Percentiles rank a stretch among this genome's conserved stretches.
phyloP scores from a whole-genome alignment of 2,797 vertebrate genomes.

The Aldrovandia affinis region DNA sequence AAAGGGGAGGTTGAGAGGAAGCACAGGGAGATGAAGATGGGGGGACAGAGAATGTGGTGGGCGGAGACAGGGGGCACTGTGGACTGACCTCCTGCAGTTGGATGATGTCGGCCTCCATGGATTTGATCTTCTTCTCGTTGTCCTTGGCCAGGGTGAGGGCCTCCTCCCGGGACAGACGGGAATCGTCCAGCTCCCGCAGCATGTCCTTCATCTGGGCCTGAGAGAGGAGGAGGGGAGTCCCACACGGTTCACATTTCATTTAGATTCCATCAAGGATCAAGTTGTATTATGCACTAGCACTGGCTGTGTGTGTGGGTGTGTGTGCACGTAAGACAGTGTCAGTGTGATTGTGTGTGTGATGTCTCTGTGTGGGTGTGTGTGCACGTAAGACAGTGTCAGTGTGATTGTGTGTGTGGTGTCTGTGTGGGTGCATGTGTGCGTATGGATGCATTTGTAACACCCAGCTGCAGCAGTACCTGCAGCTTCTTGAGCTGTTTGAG shows the following conservation, averaged over 20 bases:
- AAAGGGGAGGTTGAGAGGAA: not conserved
- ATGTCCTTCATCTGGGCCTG: constrained; percentile 88
- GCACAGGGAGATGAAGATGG: not conserved
- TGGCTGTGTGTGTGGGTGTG: not conserved
- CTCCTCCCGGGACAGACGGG: constrained; percentile 87
- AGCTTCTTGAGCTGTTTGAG: constrained; percentile 92
- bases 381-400: no score
- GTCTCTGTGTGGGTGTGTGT: not conserved
- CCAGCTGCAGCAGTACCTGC: constrained; percentile 73
- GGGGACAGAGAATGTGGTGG: not conserved
- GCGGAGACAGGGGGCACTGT: not conserved
- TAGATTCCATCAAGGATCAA: not conserved
- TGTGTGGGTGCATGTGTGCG: not conserved
- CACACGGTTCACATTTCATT: not conserved
- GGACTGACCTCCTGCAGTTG: constrained; percentile 87
- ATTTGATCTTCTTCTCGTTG: constrained; percentile 91
- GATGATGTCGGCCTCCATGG: constrained; percentile 88
- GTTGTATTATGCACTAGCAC: no score
- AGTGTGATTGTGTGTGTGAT: no score
- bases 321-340: no score
- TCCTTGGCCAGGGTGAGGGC: constrained; percentile 86
- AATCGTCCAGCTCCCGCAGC: constrained; percentile 89
- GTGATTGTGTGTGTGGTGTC: not conserved
- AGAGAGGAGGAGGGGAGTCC: constrained; percentile 25
- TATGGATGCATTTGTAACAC: not conserved